Evolutionary conservation across 1,140 invertebrate species (phyloP), one percentile per base, ranked within the genome.

Genomic region (Anastrepha ludens): DNA sequence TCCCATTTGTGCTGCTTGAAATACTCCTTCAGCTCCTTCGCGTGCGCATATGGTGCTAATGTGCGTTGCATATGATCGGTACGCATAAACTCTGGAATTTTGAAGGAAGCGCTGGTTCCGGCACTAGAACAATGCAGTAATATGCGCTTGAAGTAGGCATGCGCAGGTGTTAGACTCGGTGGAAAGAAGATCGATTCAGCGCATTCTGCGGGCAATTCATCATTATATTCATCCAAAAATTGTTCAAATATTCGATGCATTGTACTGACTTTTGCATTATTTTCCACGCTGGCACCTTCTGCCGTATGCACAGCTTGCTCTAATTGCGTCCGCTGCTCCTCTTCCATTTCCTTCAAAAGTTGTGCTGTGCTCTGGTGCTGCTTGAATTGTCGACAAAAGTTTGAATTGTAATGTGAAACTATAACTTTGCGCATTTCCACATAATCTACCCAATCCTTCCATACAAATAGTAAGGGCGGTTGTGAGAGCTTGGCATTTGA

Each of bases 381-480:
- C 0, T 89, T 88, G 20, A 89, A 92, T 17, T 90, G 91, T 0
- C 65, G 70, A 1, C 91, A 94, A 13, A 95, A 95, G 29, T 94
- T 95, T 89, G 94, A 94, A 90, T 95, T 95, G 87, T 94, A 90
- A 58, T 93, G 92, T 0, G 91, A 88, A 2, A 96, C 88, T 62
- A 95, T 91, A 3, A 91, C 88, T 86, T 94, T 94, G 7, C 96
- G 94, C 90, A 95, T 94, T 88, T 95, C 94, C 2, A 96, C 94
- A 89, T 94, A 95, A 62, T 94, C 89, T 88, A 95, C 94, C 96
- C 96, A 96, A 47, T 96, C 94, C 13, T 93, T 91, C 89, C 95
- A 95, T 86, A 94, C 94, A 90, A 96, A 96, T 20, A 96, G 93
- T 67, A 93, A 93, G 2, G 90, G 78, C 41, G 91, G 89, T 2